Evolutionary conservation across 2,113 vertebrate genomes (phyloP).

Genomic region (Trochalopteron elliotii): DNA sequence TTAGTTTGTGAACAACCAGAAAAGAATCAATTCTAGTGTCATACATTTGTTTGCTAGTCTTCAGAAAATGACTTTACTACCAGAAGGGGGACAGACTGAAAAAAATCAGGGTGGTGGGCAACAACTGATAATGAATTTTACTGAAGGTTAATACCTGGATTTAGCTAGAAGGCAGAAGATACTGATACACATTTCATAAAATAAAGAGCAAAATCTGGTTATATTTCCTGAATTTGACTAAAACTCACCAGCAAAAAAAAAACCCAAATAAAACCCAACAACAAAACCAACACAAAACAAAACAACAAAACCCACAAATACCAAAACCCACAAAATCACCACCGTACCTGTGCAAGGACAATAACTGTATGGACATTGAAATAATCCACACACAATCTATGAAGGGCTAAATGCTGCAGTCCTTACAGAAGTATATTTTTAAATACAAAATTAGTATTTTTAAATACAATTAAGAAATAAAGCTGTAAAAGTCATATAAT

Average conservation of each 20-base stretch:
- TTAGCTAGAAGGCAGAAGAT: background rate
- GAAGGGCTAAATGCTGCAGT: background rate
- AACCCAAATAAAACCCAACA: background rate
- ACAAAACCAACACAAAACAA: background rate
- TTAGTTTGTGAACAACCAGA: background rate
- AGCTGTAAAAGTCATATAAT: background rate
- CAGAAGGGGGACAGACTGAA: background rate
- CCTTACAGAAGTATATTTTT: background rate
- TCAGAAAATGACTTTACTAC: background rate
- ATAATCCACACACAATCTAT: background rate
- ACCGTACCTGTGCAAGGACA: background rate
- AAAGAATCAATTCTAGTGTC: background rate
- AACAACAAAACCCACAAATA: background rate
- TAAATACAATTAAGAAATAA: slow-evolving; percentile 25
- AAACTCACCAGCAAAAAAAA: background rate
- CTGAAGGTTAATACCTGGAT: background rate
- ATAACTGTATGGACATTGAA: background rate
- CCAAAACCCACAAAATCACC: background rate
- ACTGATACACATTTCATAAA: background rate
- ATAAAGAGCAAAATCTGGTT: background rate
- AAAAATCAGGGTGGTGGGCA: background rate
- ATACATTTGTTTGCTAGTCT: background rate
- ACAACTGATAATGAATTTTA: background rate
- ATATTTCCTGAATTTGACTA: background rate
- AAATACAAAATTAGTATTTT: background rate